Conservation (phyloP, 2,888 invertebrate genomes). For the Lithophane socia region DNA sequence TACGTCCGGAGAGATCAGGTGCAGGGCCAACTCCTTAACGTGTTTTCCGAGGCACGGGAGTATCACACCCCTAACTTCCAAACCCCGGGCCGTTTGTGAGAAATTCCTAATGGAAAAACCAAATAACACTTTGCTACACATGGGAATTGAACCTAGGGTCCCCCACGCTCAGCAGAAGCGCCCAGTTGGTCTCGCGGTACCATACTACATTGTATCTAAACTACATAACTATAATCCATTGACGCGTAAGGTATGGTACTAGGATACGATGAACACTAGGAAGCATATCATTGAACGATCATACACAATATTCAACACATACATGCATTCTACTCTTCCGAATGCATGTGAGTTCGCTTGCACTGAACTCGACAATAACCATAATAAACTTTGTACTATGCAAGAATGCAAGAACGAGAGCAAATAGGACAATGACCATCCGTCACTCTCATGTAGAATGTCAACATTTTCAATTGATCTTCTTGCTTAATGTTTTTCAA, state of each 20-base stretch:
- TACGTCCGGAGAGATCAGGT: not conserved
- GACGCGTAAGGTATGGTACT: not conserved
- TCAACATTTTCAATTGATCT: not conserved
- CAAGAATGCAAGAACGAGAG: conserved; percentile 13
- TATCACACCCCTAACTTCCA: not conserved
- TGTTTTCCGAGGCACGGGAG: not conserved
- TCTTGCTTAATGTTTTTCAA: not conserved
- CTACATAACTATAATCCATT: conserved; percentile 1
- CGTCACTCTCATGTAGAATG: not conserved
- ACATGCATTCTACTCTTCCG: not conserved
- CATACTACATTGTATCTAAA: too few species aligned
- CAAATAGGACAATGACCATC: conserved; percentile 8
- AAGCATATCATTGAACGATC: conserved; percentile 15
- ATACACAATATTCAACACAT: conserved; percentile 9
- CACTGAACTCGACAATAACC: conserved; percentile 16
- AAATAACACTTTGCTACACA: not conserved
- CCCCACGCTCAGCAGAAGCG: not conserved
- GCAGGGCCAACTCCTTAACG: not conserved
- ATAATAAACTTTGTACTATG: not conserved
- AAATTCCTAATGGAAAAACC: not conserved
- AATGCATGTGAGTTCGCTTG: not conserved
- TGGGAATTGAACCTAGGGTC: too few species aligned
- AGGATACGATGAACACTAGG: conserved; percentile 25
- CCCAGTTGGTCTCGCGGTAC: not conserved
- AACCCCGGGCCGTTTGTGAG: not conserved